Percentiles rank a stretch among this genome's conserved stretches.
phyloP scores from a whole-genome alignment of 2,888 invertebrate species.

The Caenorhabditis afra region DNA sequence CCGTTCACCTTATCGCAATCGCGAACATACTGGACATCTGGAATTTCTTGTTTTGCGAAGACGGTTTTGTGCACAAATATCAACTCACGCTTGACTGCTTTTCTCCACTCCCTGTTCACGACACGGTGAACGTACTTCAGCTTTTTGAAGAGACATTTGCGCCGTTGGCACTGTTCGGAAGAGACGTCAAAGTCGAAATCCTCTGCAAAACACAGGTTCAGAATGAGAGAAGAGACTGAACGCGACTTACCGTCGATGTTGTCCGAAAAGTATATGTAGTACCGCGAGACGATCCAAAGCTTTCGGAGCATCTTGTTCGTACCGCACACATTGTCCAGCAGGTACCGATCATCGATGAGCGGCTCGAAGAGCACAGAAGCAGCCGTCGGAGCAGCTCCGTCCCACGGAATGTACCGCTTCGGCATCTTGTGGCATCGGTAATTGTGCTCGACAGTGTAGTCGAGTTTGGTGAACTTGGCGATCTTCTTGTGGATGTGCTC shows the following conservation, averaged over 20 bases:
- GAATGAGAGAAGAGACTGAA: background rate
- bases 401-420: too few relatives aligned
- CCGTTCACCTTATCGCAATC: background rate
- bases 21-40: background rate
- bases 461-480: too few relatives aligned
- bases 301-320: background rate
- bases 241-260: background rate
- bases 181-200: too few relatives aligned
- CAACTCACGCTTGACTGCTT: background rate
- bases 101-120: background rate
- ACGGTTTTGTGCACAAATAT: background rate
- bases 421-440: too few relatives aligned
- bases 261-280: conserved; percentile 1
- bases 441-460: too few relatives aligned
- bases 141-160: too few relatives aligned
- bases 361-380: too few relatives aligned
- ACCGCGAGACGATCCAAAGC: conserved; percentile 5
- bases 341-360: background rate
- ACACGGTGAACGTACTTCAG: too few relatives aligned
- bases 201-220: too few relatives aligned
- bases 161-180: too few relatives aligned
- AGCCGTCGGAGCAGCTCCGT: too few relatives aligned
- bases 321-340: conserved; percentile 3
- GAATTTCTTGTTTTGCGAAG: background rate
- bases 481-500: too few relatives aligned